Conservation (phyloP, 2,888 invertebrate species). For the Merodon equestris region DNA sequence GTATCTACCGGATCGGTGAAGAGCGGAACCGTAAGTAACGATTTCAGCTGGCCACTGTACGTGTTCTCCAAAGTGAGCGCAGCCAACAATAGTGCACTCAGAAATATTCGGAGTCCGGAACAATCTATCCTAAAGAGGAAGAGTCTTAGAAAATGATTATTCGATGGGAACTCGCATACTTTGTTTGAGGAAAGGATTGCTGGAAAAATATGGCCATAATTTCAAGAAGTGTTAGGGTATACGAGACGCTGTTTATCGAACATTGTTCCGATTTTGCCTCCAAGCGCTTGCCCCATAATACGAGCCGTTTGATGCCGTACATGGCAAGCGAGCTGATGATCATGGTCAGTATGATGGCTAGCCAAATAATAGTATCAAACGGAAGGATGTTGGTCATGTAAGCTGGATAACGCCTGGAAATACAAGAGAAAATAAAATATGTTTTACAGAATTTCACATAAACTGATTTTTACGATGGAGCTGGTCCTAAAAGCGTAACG, state of each 20-base stretch:
- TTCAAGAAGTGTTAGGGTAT: conserved; percentile 72
- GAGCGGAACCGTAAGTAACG: conserved; percentile 75
- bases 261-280: no score
- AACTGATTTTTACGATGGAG: conserved; percentile 73
- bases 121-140: conserved; percentile 70
- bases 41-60: conserved; percentile 77
- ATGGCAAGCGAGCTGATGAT: conserved; percentile 71
- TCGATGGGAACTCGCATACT: conserved; percentile 63
- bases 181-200: conserved; percentile 74
- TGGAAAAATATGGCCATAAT: conserved; percentile 76
- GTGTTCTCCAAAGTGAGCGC: conserved; percentile 77
- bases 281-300: no score
- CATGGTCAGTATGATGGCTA: conserved; percentile 71
- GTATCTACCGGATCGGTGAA: conserved; percentile 75
- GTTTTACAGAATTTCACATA: not conserved
- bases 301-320: conserved; percentile 71
- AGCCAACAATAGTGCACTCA: conserved; percentile 74
- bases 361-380: conserved; percentile 73
- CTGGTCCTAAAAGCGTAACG: conserved; percentile 75
- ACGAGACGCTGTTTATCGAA: not conserved
- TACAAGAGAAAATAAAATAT: not conserved
- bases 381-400: conserved; percentile 75
- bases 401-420: conserved; percentile 72
- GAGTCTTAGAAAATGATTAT: no score
- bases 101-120: conserved; percentile 73